phyloP scores from a whole-genome alignment of 2,797 vertebrate species.

The Cetoscarus ocellatus region DNA sequence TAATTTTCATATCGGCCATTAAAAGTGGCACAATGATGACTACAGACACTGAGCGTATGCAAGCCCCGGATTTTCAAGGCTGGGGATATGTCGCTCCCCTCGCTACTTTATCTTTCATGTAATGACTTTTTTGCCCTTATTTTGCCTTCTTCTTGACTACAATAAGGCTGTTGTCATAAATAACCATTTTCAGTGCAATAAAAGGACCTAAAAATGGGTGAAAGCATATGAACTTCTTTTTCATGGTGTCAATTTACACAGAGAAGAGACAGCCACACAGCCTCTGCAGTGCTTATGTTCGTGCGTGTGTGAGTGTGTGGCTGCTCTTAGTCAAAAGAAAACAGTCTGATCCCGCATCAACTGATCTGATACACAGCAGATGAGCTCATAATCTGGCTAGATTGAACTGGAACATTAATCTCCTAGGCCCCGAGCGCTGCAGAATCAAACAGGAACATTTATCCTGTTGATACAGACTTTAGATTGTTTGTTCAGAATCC shows the following conservation, averaged over 20 bases:
- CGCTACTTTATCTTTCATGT: conserved; percentile 23
- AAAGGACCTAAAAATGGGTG: neutral
- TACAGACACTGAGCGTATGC: conserved; percentile 1
- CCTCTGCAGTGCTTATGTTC: neutral
- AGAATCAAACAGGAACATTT: conserved; percentile 26
- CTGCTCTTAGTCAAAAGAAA: conserved; percentile 24
- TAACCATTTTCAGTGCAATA: conserved; percentile 22
- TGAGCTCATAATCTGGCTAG: conserved; percentile 65
- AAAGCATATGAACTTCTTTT: neutral
- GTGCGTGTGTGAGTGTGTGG: conserved; percentile 7
- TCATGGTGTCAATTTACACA: neutral
- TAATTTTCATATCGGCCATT: conserved; percentile 29
- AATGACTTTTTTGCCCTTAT: conserved; percentile 43
- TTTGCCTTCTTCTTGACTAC: conserved; percentile 10
- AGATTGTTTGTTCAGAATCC: neutral
- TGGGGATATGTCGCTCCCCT: conserved; percentile 15
- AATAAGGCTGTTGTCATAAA: conserved; percentile 29
- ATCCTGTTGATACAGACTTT: neutral
- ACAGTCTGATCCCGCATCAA: conserved; percentile 52
- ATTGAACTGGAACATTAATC: conserved; percentile 67
- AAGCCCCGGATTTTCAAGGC: conserved; percentile 14
- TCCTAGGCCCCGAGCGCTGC: conserved; percentile 21
- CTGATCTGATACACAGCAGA: conserved; percentile 55
- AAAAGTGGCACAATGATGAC: conserved; percentile 16
- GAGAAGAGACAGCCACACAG: neutral